phyloP scores from a whole-genome alignment of 1,140 invertebrate genomes.

The Drosophila rufa region DNA sequence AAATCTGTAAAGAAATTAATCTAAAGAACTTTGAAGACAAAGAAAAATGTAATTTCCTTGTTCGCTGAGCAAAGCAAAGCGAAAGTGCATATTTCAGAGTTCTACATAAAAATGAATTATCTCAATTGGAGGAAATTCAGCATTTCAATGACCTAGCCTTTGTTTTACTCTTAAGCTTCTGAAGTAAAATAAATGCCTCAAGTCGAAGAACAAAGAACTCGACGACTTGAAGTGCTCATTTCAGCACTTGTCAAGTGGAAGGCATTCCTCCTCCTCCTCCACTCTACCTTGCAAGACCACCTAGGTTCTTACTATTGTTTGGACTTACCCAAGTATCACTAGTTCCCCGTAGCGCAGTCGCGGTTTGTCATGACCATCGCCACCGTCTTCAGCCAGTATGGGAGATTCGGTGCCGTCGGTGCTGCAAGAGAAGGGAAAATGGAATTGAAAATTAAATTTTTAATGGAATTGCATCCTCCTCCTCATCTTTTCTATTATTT shows the following conservation, averaged over 20 bases:
- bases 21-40: not conserved
- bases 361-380: constrained; percentile 89
- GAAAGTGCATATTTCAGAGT: constrained; percentile 5
- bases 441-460: constrained; percentile 28
- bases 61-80: constrained; percentile 1
- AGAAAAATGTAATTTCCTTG: not conserved
- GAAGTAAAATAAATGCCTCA: constrained; percentile 17
- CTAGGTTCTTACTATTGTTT: constrained; percentile 7
- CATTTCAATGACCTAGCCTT: constrained; percentile 20
- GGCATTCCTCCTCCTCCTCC: too few species aligned
- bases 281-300: not conserved
- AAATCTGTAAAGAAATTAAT: too few species aligned
- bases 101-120: not conserved
- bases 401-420: constrained; percentile 90
- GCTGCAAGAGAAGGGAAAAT: constrained; percentile 83
- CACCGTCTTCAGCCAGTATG: constrained; percentile 89
- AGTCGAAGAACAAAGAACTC: constrained; percentile 23
- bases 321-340: constrained; percentile 95
- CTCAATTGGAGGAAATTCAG: not conserved
- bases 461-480: constrained; percentile 27
- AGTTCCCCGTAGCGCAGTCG: constrained; percentile 96
- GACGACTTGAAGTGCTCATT: constrained; percentile 24
- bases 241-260: constrained; percentile 28
- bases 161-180: constrained; percentile 9
- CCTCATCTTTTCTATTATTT: constrained; percentile 6